Conservation (phyloP, 2,888 invertebrate species). For the Pseudococcus longispinus region DNA sequence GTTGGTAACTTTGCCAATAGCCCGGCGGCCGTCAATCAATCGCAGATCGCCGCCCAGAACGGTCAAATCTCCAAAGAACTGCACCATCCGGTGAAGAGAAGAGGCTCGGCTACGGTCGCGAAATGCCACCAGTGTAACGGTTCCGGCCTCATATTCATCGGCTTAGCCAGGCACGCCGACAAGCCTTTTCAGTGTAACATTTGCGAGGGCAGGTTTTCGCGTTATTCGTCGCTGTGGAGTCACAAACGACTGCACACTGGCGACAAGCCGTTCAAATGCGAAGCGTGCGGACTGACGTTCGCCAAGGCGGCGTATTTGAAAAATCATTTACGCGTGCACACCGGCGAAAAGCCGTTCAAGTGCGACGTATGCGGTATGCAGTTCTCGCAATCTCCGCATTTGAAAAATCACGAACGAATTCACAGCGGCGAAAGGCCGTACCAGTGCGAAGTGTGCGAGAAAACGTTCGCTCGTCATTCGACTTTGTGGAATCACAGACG, state of each 20-base stretch:
- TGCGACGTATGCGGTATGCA: constrained; percentile 90
- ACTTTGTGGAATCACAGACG: constrained; percentile 88
- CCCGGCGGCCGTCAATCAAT: constrained; percentile 50
- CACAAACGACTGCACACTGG: constrained; percentile 86
- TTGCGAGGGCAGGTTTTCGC: constrained; percentile 69
- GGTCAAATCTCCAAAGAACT: constrained; percentile 62
- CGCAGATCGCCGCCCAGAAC: constrained; percentile 37
- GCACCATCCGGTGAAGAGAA: constrained; percentile 82
- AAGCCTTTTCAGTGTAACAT: constrained; percentile 90
- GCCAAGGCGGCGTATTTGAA: constrained; percentile 90
- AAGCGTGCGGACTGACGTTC: constrained; percentile 85
- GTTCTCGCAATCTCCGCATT: constrained; percentile 86
- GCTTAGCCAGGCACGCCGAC: constrained; percentile 64
- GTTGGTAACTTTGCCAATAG: constrained; percentile 52
- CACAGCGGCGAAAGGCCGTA: constrained; percentile 88
- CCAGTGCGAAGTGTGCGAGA: constrained; percentile 87
- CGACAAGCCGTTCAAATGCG: constrained; percentile 86
- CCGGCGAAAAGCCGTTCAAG: constrained; percentile 70
- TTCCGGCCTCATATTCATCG: constrained; percentile 78
- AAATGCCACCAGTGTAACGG: constrained; percentile 91
- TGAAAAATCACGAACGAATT: constrained; percentile 87
- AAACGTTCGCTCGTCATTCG: constrained; percentile 86
- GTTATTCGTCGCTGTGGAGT: constrained; percentile 85
- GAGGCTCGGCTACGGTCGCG: constrained; percentile 81
- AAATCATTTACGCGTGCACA: constrained; percentile 86